phyloP scores from a whole-genome alignment of 2,113 vertebrate species.

The Trachemys scripta region DNA sequence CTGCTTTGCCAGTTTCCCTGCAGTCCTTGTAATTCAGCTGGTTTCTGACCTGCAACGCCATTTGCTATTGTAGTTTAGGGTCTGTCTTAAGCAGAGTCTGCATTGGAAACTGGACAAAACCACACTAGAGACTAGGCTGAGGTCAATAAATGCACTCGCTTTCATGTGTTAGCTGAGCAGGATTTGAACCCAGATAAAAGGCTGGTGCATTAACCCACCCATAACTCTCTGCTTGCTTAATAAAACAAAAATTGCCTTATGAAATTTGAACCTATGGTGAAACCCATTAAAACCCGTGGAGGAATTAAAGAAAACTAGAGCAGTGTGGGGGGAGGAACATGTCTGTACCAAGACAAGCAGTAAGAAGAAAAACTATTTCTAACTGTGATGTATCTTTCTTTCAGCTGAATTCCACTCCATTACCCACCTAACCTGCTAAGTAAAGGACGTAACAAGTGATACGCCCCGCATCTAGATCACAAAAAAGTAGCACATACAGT shows the following conservation, averaged over 20 bases:
- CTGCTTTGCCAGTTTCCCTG: not conserved
- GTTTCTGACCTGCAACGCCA: not conserved
- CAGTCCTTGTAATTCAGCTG: not conserved
- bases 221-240: not conserved
- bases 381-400: not conserved
- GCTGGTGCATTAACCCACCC: not conserved
- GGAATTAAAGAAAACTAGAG: not conserved
- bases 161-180: not conserved
- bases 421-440: not conserved
- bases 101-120: not conserved
- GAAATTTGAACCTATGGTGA: not conserved
- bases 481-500: conserved; percentile 27
- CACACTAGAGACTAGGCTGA: not conserved
- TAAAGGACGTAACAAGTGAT: conserved; percentile 12
- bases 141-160: not conserved
- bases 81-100: rapidly evolving
- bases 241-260: not conserved
- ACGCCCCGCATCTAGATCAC: not conserved
- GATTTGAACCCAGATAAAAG: not conserved
- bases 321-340: not conserved
- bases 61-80: not conserved
- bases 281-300: not conserved
- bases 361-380: not conserved
- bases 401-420: not conserved
- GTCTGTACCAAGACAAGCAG: not conserved